A percentile compares a stretch with the other conserved stretches of the same genome.
Conservation (phyloP, 2,797 vertebrate species). For the Syncerus caffer region DNA sequence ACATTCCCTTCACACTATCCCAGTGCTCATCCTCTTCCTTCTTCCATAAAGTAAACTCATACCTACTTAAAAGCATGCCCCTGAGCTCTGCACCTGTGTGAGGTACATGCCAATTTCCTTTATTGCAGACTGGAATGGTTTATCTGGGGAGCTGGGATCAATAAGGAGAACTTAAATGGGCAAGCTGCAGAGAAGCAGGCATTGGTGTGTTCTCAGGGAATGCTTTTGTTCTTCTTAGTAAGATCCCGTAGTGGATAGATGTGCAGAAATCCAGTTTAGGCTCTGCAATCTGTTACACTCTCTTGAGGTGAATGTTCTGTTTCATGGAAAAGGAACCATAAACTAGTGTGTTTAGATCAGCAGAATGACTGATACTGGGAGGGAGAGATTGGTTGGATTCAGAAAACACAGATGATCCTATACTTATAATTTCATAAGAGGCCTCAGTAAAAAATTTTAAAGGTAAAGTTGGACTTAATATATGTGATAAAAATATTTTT, state of each 20-base stretch:
- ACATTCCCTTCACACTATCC: background rate
- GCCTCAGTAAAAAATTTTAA: background rate
- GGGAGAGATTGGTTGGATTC: background rate
- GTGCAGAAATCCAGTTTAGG: background rate
- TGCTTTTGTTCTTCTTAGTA: background rate
- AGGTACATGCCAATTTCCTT: background rate
- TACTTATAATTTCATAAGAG: background rate
- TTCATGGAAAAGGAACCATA: background rate
- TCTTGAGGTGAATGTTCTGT: background rate
- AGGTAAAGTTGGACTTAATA: background rate
- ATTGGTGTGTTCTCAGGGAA: accelerated
- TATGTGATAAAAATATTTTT: background rate
- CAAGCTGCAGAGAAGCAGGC: background rate
- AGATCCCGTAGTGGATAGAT: background rate
- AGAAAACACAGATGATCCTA: background rate
- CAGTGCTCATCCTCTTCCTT: too few relatives aligned
- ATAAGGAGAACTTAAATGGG: background rate
- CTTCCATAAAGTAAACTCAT: background rate
- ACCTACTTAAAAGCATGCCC: too few relatives aligned
- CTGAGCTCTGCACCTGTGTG: background rate
- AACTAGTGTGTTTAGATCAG: background rate
- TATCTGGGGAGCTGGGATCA: background rate
- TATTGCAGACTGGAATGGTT: background rate
- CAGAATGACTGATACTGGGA: background rate
- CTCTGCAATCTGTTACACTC: background rate